Evolutionary conservation across 2,888 invertebrate species (phyloP), one percentile per base, ranked within the genome.

Genomic region (Apodemia duryi): DNA sequence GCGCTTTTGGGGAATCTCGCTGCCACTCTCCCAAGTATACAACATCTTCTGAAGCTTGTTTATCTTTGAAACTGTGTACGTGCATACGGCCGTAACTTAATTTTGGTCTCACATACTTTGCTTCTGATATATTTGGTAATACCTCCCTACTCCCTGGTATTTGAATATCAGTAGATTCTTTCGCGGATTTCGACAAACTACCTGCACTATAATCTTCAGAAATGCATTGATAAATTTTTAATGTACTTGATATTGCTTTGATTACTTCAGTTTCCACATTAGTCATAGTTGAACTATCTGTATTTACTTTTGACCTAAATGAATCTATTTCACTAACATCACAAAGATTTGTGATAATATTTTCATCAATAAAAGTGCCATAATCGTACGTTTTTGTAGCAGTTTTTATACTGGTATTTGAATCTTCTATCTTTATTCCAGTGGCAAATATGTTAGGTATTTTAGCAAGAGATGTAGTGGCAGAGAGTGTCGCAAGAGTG

Each of bases 11-110:
- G 7, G 71, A 78, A 51, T 73, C 72, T 63, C 73, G 75, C 71
- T 88, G 84, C 91, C 90, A 91, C 65, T 85, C 77, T 62, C 91
- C 90, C 77, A 88, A 89, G 70, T 78, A 91, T n/a, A 90, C 73
- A 35, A 91, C 77, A 72, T 91, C 91, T 73, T 89, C 85, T 38
- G 80, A 85, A 11, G 75, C 68, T 69, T 80, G 74, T 72, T 76
- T 84, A 57, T 87, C 81, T 73, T 75, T 86, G 66, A 82, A 91
- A 72, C 89, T 89, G 67, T 90, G 85, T n/a, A 91, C 77, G 71
- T 86, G 81, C 29, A 88, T 78, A 35, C 84, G 86, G 52, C 88
- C 88, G 71, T 77, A 82, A 64, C 80, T 77, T 54, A 91, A 71
- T 68, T 74, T 84, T 4, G 78, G 75, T 6, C 72, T 74, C 57